phyloP scores from a whole-genome alignment of 2,113 vertebrate species.

The Felis chaus region DNA sequence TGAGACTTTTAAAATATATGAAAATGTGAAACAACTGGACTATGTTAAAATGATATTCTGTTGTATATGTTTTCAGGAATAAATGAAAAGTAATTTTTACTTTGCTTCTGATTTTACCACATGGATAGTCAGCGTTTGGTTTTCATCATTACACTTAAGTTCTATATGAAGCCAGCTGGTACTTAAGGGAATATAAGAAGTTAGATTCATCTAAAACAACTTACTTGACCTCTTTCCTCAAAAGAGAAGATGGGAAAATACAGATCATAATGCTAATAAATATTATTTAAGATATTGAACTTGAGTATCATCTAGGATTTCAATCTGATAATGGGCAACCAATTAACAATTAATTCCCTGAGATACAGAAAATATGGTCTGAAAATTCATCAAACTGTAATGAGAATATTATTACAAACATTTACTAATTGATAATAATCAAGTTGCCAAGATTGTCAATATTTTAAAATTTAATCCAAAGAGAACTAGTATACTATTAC shows the following conservation, averaged over 20 bases:
- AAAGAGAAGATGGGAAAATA: conserved; percentile 13
- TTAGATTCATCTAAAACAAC: background rate
- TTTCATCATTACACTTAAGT: background rate
- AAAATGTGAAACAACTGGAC: conserved; percentile 21
- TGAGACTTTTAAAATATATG: background rate
- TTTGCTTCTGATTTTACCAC: background rate
- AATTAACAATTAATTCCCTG: background rate
- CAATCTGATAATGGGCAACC: background rate
- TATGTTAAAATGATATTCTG: background rate
- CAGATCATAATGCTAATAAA: background rate
- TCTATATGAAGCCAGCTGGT: background rate
- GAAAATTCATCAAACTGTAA: background rate
- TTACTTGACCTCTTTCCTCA: background rate
- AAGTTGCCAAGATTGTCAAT: background rate
- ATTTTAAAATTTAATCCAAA: conserved; percentile 30
- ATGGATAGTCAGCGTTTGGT: background rate
- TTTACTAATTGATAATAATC: background rate
- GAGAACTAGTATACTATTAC: background rate
- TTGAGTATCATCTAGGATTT: conserved; percentile 2
- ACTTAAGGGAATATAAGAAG: background rate
- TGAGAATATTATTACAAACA: background rate
- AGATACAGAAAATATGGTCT: background rate
- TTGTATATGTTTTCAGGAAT: background rate
- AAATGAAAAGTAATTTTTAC: conserved; percentile 15
- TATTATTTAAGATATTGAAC: background rate